Conservation (phyloP, 2,888 invertebrate species). For the Dichetophora obliterata region DNA sequence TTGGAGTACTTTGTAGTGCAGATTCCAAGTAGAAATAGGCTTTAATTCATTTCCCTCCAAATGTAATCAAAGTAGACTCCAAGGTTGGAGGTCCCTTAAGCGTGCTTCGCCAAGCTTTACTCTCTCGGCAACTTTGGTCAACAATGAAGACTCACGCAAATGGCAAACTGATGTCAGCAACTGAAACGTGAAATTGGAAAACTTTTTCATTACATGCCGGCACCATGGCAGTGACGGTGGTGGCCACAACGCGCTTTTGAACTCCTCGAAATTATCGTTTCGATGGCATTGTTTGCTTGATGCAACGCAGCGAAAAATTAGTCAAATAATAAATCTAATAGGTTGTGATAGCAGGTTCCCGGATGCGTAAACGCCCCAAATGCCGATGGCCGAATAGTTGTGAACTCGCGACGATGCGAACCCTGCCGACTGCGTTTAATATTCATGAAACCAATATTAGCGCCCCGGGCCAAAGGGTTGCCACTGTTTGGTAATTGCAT, state of each 20-base stretch:
- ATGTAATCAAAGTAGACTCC: too few species aligned
- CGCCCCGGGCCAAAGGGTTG: conserved; percentile 51
- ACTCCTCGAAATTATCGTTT: background rate
- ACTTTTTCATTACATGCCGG: background rate
- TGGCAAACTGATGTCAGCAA: background rate
- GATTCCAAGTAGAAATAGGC: background rate
- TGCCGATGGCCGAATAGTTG: conserved; percentile 6
- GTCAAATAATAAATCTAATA: conserved; percentile 40
- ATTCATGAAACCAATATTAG: conserved; percentile 54
- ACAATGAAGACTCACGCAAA: too few species aligned
- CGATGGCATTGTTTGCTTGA: conserved; percentile 3
- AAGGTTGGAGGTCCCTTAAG: too few species aligned
- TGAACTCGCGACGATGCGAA: background rate
- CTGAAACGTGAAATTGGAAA: conserved; percentile 28
- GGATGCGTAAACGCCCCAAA: background rate
- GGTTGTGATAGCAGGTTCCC: conserved; percentile 17
- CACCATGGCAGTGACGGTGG: background rate
- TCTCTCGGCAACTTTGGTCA: too few species aligned
- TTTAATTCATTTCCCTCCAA: background rate
- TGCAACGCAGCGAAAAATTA: conserved; percentile 26
- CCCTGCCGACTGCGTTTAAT: conserved; percentile 45
- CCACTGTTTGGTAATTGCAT: conserved; percentile 66
- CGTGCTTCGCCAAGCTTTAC: too few species aligned
- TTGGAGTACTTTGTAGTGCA: too few species aligned
- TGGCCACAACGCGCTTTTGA: background rate